Conservation (phyloP, 2,113 vertebrate genomes). For the Upupa epops region DNA sequence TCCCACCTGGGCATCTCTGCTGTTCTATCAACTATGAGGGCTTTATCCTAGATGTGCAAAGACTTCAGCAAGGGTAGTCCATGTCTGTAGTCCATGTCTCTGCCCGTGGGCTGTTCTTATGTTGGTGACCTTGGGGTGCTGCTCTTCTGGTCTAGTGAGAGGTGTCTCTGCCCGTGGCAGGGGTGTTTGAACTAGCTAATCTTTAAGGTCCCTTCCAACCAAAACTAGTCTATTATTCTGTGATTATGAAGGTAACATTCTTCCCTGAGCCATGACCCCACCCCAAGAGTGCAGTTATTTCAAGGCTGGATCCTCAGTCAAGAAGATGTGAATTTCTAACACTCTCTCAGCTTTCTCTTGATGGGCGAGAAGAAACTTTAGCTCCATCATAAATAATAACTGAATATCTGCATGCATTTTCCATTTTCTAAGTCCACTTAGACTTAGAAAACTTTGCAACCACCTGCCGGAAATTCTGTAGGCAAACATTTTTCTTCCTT, state of each 20-base stretch:
- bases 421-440: neutral
- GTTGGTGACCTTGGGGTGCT: neutral
- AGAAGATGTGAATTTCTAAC: neutral
- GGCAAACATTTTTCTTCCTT: neutral
- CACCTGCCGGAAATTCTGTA: neutral
- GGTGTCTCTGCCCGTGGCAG: no score
- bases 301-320: neutral
- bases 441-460: neutral
- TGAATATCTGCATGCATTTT: neutral
- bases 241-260: neutral
- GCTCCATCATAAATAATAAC: conserved; percentile 25
- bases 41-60: neutral
- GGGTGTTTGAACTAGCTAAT: no score
- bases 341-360: neutral
- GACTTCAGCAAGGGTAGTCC: neutral
- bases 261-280: neutral
- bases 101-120: neutral
- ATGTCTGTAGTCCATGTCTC: fast-evolving
- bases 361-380: conserved; percentile 1
- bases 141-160: fast-evolving
- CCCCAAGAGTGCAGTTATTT: neutral
- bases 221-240: no score
- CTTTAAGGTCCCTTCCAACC: no score
- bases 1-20: neutral
- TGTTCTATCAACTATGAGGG: neutral